Percentiles rank a stretch among this genome's conserved stretches.
phyloP scores from a whole-genome alignment of 2,113 vertebrate species.

The Mesitornis unicolor region DNA sequence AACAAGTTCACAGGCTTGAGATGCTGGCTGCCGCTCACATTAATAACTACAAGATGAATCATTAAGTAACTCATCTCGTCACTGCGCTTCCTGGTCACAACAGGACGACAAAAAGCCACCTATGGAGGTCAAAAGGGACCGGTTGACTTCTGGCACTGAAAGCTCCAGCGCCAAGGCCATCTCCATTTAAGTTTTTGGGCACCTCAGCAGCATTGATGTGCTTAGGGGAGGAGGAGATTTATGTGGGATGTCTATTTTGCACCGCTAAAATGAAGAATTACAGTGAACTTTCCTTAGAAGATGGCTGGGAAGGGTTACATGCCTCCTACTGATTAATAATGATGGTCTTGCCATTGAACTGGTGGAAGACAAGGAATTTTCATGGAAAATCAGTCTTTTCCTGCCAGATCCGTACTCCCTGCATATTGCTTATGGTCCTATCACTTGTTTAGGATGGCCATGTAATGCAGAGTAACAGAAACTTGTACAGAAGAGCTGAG shows the following conservation, averaged over 20 bases:
- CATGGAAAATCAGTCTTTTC: background rate
- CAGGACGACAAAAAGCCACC: background rate
- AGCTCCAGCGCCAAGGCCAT: background rate
- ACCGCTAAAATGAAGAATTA: background rate
- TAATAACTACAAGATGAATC: background rate
- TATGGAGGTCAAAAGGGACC: background rate
- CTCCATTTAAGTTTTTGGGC: background rate
- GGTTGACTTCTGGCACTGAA: too few relatives aligned
- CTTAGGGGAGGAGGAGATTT: background rate
- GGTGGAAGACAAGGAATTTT: background rate
- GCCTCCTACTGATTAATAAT: background rate
- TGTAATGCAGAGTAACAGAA: background rate
- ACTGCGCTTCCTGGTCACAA: background rate
- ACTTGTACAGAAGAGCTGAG: background rate
- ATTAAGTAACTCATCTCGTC: background rate
- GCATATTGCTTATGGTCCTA: background rate
- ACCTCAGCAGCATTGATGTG: background rate
- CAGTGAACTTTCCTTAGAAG: background rate
- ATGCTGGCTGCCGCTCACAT: background rate
- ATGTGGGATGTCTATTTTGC: background rate
- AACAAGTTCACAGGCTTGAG: background rate
- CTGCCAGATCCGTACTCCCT: background rate
- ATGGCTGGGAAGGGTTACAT: background rate
- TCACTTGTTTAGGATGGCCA: background rate
- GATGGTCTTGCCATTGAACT: accelerated